Evolutionary conservation across 2,888 invertebrate genomes (phyloP).

Genomic region (Rhagium mordax): DNA sequence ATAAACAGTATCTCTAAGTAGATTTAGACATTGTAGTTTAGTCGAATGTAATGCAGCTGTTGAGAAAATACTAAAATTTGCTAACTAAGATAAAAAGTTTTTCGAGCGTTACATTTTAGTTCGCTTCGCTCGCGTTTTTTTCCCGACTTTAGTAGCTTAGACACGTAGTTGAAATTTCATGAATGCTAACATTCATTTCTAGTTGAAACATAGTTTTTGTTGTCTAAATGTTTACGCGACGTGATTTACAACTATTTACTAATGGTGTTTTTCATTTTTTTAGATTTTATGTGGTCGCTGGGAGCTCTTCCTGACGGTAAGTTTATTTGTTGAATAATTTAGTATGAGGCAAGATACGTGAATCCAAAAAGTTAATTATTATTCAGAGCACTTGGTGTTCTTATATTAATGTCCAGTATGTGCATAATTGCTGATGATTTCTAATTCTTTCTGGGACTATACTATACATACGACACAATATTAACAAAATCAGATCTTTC

Average conservation of each 20-base stretch:
- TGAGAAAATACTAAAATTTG: conserved; percentile 42
- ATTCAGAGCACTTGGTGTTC: too few species aligned
- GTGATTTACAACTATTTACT: conserved; percentile 52
- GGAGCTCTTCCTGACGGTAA: conserved; percentile 98
- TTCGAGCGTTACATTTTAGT: conserved; percentile 43
- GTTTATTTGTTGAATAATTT: conserved; percentile 67
- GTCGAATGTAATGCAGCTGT: conserved; percentile 63
- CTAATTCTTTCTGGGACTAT: too few species aligned
- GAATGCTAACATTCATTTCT: conserved; percentile 66
- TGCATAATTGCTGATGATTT: too few species aligned
- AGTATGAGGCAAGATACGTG: too few species aligned
- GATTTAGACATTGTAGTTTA: conserved; percentile 55
- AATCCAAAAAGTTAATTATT: too few species aligned
- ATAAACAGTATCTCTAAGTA: conserved; percentile 37
- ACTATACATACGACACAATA: too few species aligned
- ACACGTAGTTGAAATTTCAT: conserved; percentile 71
- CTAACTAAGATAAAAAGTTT: conserved; percentile 36
- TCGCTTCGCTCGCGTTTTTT: conserved; percentile 49
- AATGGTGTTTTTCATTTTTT: conserved; percentile 73
- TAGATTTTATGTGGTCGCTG: conserved; percentile 99
- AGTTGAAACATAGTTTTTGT: conserved; percentile 51
- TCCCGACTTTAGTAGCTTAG: conserved; percentile 61
- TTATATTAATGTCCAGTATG: too few species aligned
- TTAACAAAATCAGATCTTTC: too few species aligned
- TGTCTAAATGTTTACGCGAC: conserved; percentile 52